Evolutionary conservation across 1,140 invertebrate species (phyloP), one percentile per base, ranked within the genome.

Genomic region (Orius laevigatus): DNA sequence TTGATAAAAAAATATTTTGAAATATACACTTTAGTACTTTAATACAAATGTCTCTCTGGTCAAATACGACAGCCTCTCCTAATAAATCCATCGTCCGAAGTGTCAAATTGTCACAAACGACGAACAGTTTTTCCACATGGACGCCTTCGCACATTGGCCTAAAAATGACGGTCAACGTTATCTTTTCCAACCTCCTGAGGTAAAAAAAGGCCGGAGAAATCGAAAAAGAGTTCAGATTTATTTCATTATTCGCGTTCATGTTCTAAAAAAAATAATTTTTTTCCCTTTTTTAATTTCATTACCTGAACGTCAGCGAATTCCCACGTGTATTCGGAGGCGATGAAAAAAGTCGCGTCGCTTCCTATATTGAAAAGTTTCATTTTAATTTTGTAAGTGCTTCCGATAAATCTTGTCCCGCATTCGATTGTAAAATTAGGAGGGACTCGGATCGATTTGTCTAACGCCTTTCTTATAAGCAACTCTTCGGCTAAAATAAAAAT

Each of bases 41-140:
- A 2, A 45, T 25, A n/a, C 43, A 32, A 16, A 45, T 31, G 9
- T 45, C 19, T 9, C 12, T 2, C 6, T 19, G 43, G 25, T 45
- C 25, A 20, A 45, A 45, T 3, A 45, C 25, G n/a, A 45, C 43
- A 32, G 43, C 43, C 32, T 45, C 43, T 3, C 43, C 43, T 31
- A 45, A 31, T 9, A 45, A n/a, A 16, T 45, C 43, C 11, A 45
- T 31, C 11, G 20, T 31, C 25, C 43, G 9, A 2, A 12, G 20
- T 15, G 43, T 31, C 6, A 45, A 45, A 16, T 45, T 45, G 25
- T 45, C 43, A 18, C 43, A 45, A 20, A 45, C n/a, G 11, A 45
- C 43, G 11, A 45, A 12, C 11, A 45, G 15, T n/a, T 45, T 45
- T 45, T 45, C 43, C 2, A 18, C 32, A 12, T 45, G 20, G 11